phyloP scores from a whole-genome alignment of 2,888 invertebrate species.

The Tupiocoris notatus region DNA sequence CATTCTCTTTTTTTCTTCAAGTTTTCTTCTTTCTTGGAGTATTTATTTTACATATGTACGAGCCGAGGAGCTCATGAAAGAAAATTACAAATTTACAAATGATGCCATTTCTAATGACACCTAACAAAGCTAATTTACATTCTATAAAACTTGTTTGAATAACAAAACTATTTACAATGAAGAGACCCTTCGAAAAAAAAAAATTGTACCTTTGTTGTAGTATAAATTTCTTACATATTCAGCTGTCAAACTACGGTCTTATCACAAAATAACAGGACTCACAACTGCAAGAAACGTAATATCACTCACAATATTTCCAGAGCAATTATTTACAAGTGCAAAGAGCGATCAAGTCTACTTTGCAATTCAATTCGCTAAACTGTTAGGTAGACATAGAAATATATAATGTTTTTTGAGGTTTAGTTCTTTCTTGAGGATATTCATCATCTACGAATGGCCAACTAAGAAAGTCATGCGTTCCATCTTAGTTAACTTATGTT shows the following conservation, averaged over 20 bases:
- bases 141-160: conserved; percentile 18
- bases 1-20: too few species aligned
- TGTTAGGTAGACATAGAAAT: not conserved
- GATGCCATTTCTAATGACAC: not conserved
- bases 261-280: not conserved
- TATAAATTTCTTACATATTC: not conserved
- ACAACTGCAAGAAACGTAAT: not conserved
- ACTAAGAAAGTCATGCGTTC: not conserved
- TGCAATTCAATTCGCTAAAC: not conserved
- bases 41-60: conserved; percentile 11
- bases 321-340: conserved; percentile 26
- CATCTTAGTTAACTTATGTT: not conserved
- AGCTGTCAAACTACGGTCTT: not conserved
- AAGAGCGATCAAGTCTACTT: not conserved
- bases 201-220: conserved; percentile 14
- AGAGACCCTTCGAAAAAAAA: conserved; percentile 17
- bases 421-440: too few species aligned
- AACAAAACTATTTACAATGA: conserved; percentile 35
- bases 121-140: conserved; percentile 9
- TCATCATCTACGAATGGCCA: too few species aligned
- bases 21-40: conserved; percentile 7
- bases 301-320: not conserved
- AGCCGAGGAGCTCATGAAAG: not conserved
- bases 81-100: conserved; percentile 39
- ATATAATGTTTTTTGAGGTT: not conserved